Conservation (phyloP, 2,797 vertebrate genomes). For the Meda fulgida region DNA sequence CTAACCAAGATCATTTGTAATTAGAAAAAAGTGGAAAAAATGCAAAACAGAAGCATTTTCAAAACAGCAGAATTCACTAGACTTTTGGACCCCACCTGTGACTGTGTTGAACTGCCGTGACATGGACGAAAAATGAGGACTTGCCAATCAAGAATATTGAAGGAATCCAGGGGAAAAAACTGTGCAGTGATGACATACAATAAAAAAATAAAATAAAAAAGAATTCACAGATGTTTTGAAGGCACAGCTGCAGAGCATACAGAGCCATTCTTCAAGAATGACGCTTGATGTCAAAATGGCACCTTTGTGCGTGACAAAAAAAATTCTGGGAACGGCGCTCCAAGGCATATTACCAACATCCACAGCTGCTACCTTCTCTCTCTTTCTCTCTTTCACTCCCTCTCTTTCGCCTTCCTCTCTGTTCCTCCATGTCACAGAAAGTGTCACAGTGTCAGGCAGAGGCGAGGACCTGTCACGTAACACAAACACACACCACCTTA, state of each 20-base stretch:
- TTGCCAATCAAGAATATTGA: background rate
- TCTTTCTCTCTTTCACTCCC: conserved; percentile 1
- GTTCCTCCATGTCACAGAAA: conserved; percentile 43
- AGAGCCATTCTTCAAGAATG: conserved; percentile 44
- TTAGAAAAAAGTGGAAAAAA: background rate
- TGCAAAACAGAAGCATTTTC: background rate
- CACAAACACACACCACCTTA: conserved; percentile 59
- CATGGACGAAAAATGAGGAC: background rate
- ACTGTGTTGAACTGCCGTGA: background rate
- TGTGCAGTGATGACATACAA: background rate
- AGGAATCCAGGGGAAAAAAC: background rate
- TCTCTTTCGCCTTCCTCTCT: conserved; percentile 30
- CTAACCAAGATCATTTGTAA: background rate
- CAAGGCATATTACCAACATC: conserved; percentile 26
- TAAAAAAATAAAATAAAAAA: background rate
- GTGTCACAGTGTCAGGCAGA: conserved; percentile 62
- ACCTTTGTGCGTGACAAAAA: conserved; percentile 52
- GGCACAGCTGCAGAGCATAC: conserved; percentile 16
- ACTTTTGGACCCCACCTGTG: background rate
- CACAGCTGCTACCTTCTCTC: conserved; percentile 45
- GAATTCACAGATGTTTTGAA: background rate
- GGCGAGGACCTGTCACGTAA: conserved; percentile 59
- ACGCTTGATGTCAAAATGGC: conserved; percentile 54
- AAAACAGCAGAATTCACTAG: background rate
- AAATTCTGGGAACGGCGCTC: conserved; percentile 53